Evolutionary conservation across 2,797 vertebrate genomes (phyloP), one percentile per base, ranked within the genome.

Genomic region (Thalassophryne amazonica): DNA sequence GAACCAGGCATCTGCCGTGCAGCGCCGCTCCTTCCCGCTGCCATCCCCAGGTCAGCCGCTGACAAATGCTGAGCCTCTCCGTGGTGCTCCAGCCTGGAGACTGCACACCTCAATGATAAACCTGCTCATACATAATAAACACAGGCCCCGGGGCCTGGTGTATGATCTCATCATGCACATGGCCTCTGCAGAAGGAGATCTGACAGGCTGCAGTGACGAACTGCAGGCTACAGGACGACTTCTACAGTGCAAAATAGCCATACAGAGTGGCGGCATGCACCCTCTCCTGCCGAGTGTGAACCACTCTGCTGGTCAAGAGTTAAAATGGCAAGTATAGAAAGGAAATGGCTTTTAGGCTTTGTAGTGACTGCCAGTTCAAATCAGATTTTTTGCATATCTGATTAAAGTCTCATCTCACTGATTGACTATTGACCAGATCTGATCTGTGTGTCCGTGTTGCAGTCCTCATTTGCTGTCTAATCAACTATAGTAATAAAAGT

Each of bases 101-200:
- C 69, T 54, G 32, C 53, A 67, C 73, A 84, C 62, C 73, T 50
- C 42, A 64, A 71, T 75, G 69, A 76, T 62, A 65, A 70, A 81
- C 54, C 68, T 61, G 53, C 74, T 79, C 76, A 83, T 81, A 73
- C 79, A 87, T 85, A 85, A 83, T 85, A 82, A 83, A 83, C 74
- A 78, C 28, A 48, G 33, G 78, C 84, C 83, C 80, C 58, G 17
- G 76, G 77, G 73, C 71, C 60, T 39, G 60, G 52, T 47, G 73
- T 81, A 74, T 79, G 81, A 84, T 81, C 76, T 84, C 76, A 69
- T 78, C 53, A 73, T 54, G 76, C 54, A 48, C 70, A 73, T 76
- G 64, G 75, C 67, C 63, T 64, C 61, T 47, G 37, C 50, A 64
- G 49, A 74, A 78, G 39, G 58, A 78, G 80, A 81, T 70, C 75